phyloP scores from a whole-genome alignment of 2,888 invertebrate genomes.

The Ophion obscuratus region DNA sequence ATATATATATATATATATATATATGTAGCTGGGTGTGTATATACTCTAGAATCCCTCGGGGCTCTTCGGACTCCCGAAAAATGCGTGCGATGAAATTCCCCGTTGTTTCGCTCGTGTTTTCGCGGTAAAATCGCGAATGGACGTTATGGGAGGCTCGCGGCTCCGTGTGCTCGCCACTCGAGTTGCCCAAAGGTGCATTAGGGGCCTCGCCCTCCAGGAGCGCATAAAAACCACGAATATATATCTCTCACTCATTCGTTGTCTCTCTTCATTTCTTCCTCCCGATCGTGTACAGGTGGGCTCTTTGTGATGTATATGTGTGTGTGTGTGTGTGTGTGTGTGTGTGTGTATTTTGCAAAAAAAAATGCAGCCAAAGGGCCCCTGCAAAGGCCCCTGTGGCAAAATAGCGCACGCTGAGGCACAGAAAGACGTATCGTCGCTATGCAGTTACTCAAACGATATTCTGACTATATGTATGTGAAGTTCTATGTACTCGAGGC shows the following conservation, averaged over 20 bases:
- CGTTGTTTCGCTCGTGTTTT: conserved; percentile 38
- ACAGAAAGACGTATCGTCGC: not conserved
- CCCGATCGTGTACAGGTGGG: conserved; percentile 55
- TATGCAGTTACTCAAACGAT: not conserved
- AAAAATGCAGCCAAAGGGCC: conserved; percentile 66
- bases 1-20: no score
- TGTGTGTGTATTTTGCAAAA: conserved; percentile 53
- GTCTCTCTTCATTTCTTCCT: conserved; percentile 1
- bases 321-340: conserved; percentile 5
- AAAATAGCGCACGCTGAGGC: not conserved
- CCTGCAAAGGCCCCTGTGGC: conserved; percentile 43
- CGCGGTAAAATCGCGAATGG: conserved; percentile 31
- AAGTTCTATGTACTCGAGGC: conserved; percentile 7
- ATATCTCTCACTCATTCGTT: not conserved
- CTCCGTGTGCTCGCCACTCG: conserved; percentile 6
- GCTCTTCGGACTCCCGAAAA: conserved; percentile 39
- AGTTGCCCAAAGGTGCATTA: conserved; percentile 54
- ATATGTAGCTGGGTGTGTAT: not conserved
- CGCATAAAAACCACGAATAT: conserved; percentile 33
- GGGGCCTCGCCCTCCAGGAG: conserved; percentile 47
- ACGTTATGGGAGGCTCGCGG: conserved; percentile 1
- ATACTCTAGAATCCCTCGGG: conserved; percentile 21
- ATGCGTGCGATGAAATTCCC: conserved; percentile 44
- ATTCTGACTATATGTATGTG: not conserved
- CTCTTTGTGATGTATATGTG: conserved; percentile 17